Base-by-base conservation (phyloP, 1,140 invertebrate genomes). In the Leptinotarsa texana region DNA sequence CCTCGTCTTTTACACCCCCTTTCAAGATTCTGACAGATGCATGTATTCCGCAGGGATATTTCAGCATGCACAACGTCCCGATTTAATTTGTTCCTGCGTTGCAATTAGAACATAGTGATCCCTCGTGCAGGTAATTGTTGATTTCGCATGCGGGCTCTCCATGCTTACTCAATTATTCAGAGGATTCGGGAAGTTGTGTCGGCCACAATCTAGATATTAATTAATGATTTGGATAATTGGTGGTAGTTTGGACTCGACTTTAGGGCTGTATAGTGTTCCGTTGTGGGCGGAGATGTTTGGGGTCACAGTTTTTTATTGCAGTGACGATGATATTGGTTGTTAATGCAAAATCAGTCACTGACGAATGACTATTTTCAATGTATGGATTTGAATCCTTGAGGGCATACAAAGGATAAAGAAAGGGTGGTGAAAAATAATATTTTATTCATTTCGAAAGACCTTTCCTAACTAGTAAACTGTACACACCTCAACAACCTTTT, bases 211-310 rank as follows among this genome's bases (percentile, higher is more conserved):
- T 57, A 8, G 51, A 57, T 57, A 57, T 57, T 57, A 57, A 57
- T 57, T 57, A 57, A 57, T 57, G 51, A 57, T 57, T 57, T 57
- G 51, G 51, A 57, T 57, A 57, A 57, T 57, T 57, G 51, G 51
- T 57, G 51, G 51, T 57, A 57, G 51, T 57, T 57, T 57, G 51
- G 51, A 57, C 17, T 57, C 15, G 51, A 57, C 51, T 57, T 57
- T 2, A 8, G 17, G 51, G 65, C 3, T 6, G 33, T 6, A 22
- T 17, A 21, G 65, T 27, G 17, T 42, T 42, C 17, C 65, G 17
- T 17, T 6, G 65, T 27, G 17, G 1, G 21, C 22, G 4, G 3
- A 15, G 51, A 4, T 15, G 51, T n/a, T 57, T 57, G 17, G 15
- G 51, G 51, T 57, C n/a, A 42, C 3, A 42, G 33, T 11, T 0